Percentiles rank a stretch among this genome's conserved stretches.
Evolutionary conservation across 2,797 vertebrate species (phyloP).

Genomic region (Diceros bicornis): DNA sequence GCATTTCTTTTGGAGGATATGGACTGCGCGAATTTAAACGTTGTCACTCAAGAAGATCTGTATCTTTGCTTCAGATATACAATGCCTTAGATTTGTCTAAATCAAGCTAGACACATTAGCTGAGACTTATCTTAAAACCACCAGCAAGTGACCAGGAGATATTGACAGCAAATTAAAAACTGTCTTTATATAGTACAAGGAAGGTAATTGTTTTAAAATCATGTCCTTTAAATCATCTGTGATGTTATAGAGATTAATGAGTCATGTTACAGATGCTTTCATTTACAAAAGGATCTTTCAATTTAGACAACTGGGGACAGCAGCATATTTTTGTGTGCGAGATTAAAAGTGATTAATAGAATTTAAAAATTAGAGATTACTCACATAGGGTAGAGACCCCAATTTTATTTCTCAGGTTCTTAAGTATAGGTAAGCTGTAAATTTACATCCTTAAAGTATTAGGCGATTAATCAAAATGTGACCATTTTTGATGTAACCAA

Average conservation of each 20-base stretch:
- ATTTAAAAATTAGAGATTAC: slow-evolving; percentile 81
- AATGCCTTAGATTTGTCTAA: slow-evolving; percentile 71
- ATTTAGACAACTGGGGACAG: slow-evolving; percentile 68
- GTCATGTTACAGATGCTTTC: slow-evolving; percentile 74
- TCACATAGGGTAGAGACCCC: slow-evolving; percentile 68
- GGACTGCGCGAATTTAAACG: slow-evolving; percentile 62
- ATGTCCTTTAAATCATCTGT: slow-evolving; percentile 77
- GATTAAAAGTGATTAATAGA: slow-evolving; percentile 74
- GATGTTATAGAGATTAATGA: slow-evolving; percentile 75
- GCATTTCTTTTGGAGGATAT: slow-evolving; percentile 63
- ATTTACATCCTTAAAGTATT: slow-evolving; percentile 72
- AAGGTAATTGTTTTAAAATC: slow-evolving; percentile 66
- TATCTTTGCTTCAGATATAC: slow-evolving; percentile 66
- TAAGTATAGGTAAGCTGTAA: slow-evolving; percentile 79
- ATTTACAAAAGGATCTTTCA: slow-evolving; percentile 77
- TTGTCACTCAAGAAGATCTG: slow-evolving; percentile 63
- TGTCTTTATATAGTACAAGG: not conserved
- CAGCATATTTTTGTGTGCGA: slow-evolving; percentile 68
- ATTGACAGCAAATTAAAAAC: slow-evolving; percentile 68
- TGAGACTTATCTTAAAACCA: slow-evolving; percentile 60
- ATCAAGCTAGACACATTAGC: slow-evolving; percentile 54
- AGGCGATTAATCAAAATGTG: slow-evolving; percentile 82
- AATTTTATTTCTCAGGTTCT: slow-evolving; percentile 70
- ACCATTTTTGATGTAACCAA: slow-evolving; percentile 74
- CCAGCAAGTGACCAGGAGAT: slow-evolving; percentile 52